These are phyloP conservation scores for Apus apus DNA, from an alignment of 2,113 vertebrate genomes.

Conservation along the genomic window DNA sequence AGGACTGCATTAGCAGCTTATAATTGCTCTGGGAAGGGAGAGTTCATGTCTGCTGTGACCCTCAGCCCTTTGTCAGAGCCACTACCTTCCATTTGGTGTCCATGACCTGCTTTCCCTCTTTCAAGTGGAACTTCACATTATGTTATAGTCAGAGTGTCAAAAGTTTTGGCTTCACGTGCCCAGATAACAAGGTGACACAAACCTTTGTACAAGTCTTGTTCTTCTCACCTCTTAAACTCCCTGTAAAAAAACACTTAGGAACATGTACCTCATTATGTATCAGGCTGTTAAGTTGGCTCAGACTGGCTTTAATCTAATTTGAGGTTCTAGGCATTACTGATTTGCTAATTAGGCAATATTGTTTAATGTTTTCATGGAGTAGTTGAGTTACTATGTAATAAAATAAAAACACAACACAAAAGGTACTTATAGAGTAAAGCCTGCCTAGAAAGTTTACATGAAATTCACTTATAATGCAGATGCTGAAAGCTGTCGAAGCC, in stretches of 20 bases:
- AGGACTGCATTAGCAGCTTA: background rate
- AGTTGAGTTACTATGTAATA: background rate
- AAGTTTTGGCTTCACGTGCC: background rate
- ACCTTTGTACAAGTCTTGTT: background rate
- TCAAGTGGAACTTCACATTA: background rate
- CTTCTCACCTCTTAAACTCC: background rate
- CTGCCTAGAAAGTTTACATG: background rate
- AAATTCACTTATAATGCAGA: background rate
- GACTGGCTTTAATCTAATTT: background rate
- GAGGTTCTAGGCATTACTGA: background rate
- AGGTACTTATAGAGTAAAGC: background rate
- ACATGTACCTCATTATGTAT: background rate
- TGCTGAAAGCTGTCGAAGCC: background rate
- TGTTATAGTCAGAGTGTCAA: background rate
- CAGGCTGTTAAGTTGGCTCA: background rate
- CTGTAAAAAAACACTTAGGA: background rate
- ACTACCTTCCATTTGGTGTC: background rate
- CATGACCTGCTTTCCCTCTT: background rate
- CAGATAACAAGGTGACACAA: background rate
- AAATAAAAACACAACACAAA: background rate
- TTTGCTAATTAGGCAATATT: background rate
- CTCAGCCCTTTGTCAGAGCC: background rate
- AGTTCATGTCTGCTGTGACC: rapidly evolving
- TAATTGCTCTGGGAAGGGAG: background rate
- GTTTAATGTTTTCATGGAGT: background rate